Conservation (phyloP, 2,888 invertebrate species). For the Myathropa florea region DNA sequence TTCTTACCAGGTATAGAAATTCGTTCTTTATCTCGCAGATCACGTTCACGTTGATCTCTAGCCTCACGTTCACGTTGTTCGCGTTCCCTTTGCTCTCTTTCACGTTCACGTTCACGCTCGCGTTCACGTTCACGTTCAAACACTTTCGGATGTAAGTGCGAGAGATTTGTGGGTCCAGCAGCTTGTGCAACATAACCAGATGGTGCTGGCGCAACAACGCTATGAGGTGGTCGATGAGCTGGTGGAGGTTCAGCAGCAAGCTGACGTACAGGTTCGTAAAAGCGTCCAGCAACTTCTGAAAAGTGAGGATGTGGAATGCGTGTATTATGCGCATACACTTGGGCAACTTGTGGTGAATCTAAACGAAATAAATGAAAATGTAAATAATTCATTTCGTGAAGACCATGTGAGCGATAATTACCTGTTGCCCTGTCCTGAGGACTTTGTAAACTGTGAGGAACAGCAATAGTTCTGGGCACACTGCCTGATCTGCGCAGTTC, state of each 20-base stretch:
- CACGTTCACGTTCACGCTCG: conserved; percentile 77
- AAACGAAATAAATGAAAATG: not conserved
- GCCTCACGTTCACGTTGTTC: conserved; percentile 77
- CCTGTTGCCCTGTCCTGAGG: conserved; percentile 86
- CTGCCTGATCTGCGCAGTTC: conserved; percentile 85
- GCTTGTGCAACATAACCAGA: conserved; percentile 63
- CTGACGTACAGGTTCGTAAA: conserved; percentile 82
- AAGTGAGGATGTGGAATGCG: conserved; percentile 82
- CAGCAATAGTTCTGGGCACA: conserved; percentile 83
- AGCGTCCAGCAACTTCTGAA: conserved; percentile 80
- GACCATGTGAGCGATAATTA: conserved; percentile 72
- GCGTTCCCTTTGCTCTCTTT: conserved; percentile 75
- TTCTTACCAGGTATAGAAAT: conserved; percentile 73
- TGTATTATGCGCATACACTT: conserved; percentile 83
- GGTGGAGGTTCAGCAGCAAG: conserved; percentile 83
- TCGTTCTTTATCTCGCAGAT: conserved; percentile 74
- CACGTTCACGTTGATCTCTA: conserved; percentile 72
- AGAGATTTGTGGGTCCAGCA: conserved; percentile 70
- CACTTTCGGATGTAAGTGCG: conserved; percentile 77
- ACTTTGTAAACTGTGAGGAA: conserved; percentile 86
- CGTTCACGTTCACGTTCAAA: conserved; percentile 75
- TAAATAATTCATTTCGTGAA: not conserved
- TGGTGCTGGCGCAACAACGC: conserved; percentile 79
- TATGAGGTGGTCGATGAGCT: conserved; percentile 81
- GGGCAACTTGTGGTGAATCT: conserved; percentile 87